Evolutionary conservation across 2,888 invertebrate genomes (phyloP).

Genomic region (Torymus auratus): DNA sequence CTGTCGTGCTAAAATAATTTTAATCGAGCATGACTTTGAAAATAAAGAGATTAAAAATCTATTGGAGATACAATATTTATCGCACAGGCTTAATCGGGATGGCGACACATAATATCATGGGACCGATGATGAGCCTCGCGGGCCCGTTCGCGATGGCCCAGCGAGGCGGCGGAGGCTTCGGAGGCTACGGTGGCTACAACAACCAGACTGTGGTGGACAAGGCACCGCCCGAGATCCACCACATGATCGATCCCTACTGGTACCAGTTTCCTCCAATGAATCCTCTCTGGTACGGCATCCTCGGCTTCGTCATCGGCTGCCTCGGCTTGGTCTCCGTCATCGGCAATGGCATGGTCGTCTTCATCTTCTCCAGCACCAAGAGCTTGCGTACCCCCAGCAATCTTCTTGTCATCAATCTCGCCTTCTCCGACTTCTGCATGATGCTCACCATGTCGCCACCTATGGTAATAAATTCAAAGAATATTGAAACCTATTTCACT

Average conservation of each 20-base stretch:
- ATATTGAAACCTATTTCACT: too few species aligned
- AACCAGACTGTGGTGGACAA: constrained; percentile 92
- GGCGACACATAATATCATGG: constrained; percentile 76
- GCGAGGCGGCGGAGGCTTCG: constrained; percentile 74
- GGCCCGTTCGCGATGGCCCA: constrained; percentile 72
- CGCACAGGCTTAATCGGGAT: constrained; percentile 36
- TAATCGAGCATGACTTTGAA: constrained; percentile 24
- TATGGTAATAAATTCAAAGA: constrained; percentile 78
- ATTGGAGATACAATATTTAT: too few species aligned
- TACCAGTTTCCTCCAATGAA: constrained; percentile 94
- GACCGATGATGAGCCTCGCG: constrained; percentile 76
- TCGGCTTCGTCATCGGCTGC: constrained; percentile 87
- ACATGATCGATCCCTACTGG: constrained; percentile 88
- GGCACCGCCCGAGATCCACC: constrained; percentile 84
- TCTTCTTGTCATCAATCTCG: constrained; percentile 92
- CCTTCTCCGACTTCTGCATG: constrained; percentile 93
- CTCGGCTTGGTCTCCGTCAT: constrained; percentile 84
- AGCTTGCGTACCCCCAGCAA: constrained; percentile 92
- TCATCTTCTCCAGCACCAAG: constrained; percentile 86
- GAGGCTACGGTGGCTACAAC: constrained; percentile 85
- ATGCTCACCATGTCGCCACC: constrained; percentile 90
- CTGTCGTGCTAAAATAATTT: constrained; percentile 4
- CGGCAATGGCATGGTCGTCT: constrained; percentile 86
- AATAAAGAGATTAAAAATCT: too few species aligned
- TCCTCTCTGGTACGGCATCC: constrained; percentile 89